Evolutionary conservation across 2,888 invertebrate genomes (phyloP), one percentile per base, ranked within the genome.

Genomic region (Serrognathus titanus): DNA sequence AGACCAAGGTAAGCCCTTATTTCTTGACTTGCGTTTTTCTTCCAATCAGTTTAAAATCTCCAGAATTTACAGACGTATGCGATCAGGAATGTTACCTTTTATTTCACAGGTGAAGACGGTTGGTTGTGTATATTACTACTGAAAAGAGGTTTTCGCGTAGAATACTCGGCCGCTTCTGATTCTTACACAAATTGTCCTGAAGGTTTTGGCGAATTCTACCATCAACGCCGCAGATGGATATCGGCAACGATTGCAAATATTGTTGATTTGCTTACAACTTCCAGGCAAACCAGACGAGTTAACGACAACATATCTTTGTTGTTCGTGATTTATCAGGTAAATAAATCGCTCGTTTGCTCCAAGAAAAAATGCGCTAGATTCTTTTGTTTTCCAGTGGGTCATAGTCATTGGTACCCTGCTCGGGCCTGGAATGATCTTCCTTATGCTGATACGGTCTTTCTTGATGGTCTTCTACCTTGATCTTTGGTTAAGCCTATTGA

Each of bases 181-280:
- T 92, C 97, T 1, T 92, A 90, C 77, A 97, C 97, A 0, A 95
- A 95, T 74, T 92, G 94, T 31, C 97, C 97, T 0, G 96, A 97
- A 79, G 85, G 84, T 12, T 97, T 97, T 76, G 87, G 87, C 63
- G 96, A 96, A 76, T 97, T 97, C 79, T 97, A 88, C 78, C 94
- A 94, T 77, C 97, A 97, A 76, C 84, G 97, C 10, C 84, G 97
- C 10, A 85, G 97, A 40, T 97, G 97, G 97, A 93, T 95, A 59
- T 96, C 97, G 1, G 97, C 97, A 1, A 97, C 97, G 0, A 90
- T 95, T 75, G 96, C 95, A 35, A 97, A 97, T 74, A 94, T 97
- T 66, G 81, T 95, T 63, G 97, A 97, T 77, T 81, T 97, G 55
- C 80, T 95, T 0, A 81, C 82, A 9, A 90, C 92, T 72, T 87